Percentiles rank a stretch among this genome's conserved stretches.
phyloP scores from a whole-genome alignment of 2,113 vertebrate species.

The Heteronetta atricapilla region DNA sequence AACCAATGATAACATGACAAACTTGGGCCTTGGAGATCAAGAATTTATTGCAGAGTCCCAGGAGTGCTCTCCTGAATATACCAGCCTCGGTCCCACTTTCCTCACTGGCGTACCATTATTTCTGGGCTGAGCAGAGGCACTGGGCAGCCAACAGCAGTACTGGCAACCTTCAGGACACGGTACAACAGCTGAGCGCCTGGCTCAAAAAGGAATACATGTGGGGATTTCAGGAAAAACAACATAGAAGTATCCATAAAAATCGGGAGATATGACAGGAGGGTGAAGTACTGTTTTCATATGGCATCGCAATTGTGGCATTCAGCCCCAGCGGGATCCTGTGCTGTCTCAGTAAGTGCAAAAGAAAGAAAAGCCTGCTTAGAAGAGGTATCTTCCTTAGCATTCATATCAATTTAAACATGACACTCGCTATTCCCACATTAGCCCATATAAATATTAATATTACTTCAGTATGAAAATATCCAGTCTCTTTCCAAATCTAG shows the following conservation, averaged over 20 bases:
- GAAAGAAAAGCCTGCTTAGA: not conserved
- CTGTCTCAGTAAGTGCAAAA: not conserved
- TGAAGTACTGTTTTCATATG: not conserved
- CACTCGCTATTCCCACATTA: not conserved
- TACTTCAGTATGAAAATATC: not conserved
- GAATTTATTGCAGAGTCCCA: not conserved
- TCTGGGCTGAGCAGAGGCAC: not conserved
- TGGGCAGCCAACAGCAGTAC: not conserved
- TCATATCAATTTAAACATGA: not conserved
- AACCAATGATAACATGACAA: not conserved
- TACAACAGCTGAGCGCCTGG: not conserved
- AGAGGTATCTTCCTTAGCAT: not conserved
- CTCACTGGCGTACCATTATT: not conserved
- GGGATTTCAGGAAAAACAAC: not conserved
- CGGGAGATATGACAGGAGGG: not conserved
- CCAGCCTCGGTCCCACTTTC: not conserved
- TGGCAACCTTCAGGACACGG: not conserved
- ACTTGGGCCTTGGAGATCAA: not conserved
- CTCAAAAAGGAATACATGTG: rapidly evolving
- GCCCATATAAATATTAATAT: not conserved
- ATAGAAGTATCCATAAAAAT: not conserved
- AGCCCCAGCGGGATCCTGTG: not conserved
- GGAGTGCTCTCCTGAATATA: not conserved
- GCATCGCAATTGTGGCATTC: not conserved
- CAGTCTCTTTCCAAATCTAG: not conserved